These are phyloP conservation scores for Drosophila borborema DNA, from an alignment of 2,888 invertebrate genomes.

Conservation along the genomic window DNA sequence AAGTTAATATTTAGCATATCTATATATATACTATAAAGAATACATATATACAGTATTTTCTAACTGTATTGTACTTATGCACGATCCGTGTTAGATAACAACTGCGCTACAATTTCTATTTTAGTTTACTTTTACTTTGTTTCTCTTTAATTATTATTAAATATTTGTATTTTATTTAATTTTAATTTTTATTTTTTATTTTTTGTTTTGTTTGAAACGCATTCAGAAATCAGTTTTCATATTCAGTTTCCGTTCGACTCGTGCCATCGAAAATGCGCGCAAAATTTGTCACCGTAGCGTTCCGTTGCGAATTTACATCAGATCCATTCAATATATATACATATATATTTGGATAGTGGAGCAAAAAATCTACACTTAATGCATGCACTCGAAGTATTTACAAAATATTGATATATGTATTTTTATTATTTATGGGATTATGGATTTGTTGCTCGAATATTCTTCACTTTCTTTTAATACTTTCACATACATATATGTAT, in stretches of 20 bases:
- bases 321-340: conserved; percentile 30
- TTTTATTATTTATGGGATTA: conserved; percentile 4
- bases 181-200: conserved; percentile 28
- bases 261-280: conserved; percentile 70
- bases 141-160: conserved; percentile 9
- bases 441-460: conserved; percentile 64
- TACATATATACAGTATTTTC: conserved; percentile 19
- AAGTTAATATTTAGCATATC: conserved; percentile 61
- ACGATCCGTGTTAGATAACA: conserved; percentile 52
- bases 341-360: conserved; percentile 38
- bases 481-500: conserved; percentile 50
- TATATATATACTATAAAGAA: conserved; percentile 39
- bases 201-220: conserved; percentile 63
- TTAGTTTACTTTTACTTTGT: conserved; percentile 25
- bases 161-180: neutral
- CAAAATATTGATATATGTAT: conserved; percentile 28
- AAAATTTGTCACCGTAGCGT: conserved; percentile 78
- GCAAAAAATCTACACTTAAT: conserved; percentile 52
- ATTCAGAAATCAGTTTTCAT: conserved; percentile 66
- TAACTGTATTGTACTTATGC: conserved; percentile 63
- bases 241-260: conserved; percentile 66
- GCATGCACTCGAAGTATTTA: conserved; percentile 58
- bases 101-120: conserved; percentile 50
- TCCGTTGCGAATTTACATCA: conserved; percentile 73
- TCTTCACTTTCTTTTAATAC: conserved; percentile 52